A percentile compares a stretch with the other conserved stretches of the same genome.
Conservation (phyloP, 2,888 invertebrate species). For the Aphelenchoides bicaudatus region DNA sequence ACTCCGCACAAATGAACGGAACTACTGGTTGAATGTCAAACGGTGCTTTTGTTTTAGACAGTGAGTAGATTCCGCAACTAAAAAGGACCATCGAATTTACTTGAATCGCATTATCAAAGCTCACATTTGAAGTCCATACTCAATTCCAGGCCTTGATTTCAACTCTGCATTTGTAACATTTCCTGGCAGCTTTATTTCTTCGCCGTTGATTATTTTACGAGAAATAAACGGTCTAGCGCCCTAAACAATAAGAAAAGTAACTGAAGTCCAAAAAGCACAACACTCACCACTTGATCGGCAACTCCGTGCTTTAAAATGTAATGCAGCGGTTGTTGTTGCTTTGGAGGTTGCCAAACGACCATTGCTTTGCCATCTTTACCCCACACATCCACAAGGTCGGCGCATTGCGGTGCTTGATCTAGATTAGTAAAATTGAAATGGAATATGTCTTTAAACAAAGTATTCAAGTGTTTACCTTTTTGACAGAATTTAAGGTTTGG, state of each 20-base stretch:
- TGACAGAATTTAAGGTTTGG: constrained; percentile 43
- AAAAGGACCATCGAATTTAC: background rate
- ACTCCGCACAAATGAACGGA: constrained; percentile 47
- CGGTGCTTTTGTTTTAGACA: constrained; percentile 29
- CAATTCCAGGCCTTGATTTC: constrained; percentile 41
- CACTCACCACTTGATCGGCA: constrained; percentile 23
- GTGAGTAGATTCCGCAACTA: constrained; percentile 28
- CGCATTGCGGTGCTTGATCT: constrained; percentile 40
- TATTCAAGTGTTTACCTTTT: constrained; percentile 37
- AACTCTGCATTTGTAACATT: constrained; percentile 39
- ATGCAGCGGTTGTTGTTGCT: constrained; percentile 36
- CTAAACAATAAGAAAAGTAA: constrained; percentile 21
- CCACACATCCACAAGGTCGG: constrained; percentile 40
- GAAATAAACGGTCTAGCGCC: constrained; percentile 44
- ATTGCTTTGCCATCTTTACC: constrained; percentile 41
- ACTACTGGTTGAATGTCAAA: constrained; percentile 51
- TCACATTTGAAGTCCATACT: constrained; percentile 50
- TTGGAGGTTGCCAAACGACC: constrained; percentile 42
- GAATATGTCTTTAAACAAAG: background rate
- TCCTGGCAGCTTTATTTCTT: constrained; percentile 48
- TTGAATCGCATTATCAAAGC: background rate
- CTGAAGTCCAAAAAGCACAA: background rate
- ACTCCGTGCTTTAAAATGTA: constrained; percentile 50
- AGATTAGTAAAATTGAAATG: background rate
- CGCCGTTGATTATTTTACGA: constrained; percentile 42